These are phyloP conservation scores for Drosophila monieri DNA, from an alignment of 2,888 invertebrate genomes.

Conservation along the genomic window DNA sequence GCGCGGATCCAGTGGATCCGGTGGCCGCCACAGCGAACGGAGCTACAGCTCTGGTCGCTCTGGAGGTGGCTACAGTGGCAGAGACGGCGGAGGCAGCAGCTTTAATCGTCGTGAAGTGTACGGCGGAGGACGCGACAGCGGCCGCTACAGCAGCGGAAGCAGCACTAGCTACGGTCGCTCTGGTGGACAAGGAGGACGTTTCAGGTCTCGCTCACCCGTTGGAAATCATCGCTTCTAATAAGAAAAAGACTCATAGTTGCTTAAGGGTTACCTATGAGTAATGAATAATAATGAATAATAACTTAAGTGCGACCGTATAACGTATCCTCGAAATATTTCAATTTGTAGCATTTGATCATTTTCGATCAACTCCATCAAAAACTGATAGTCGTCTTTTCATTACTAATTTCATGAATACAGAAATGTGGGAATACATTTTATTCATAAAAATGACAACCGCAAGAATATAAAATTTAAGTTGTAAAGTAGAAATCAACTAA, in stretches of 20 bases:
- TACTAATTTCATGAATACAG: conserved; percentile 36
- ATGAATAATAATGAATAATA: conserved; percentile 38
- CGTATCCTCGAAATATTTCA: conserved; percentile 38
- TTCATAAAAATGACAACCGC: conserved; percentile 40
- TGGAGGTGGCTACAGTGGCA: conserved; percentile 62
- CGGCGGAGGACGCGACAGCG: conserved; percentile 72
- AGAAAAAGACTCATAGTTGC: conserved; percentile 35
- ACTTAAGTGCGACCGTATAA: conserved; percentile 38
- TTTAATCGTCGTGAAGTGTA: conserved; percentile 79
- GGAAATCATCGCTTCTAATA: conserved; percentile 76
- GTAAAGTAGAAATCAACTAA: conserved; percentile 42
- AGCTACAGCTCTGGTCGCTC: conserved; percentile 83
- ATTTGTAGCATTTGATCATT: conserved; percentile 38
- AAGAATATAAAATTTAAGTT: conserved; percentile 44
- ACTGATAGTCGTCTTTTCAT: conserved; percentile 39
- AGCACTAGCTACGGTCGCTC: conserved; percentile 84
- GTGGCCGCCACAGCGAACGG: conserved; percentile 71
- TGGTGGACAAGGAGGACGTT: conserved; percentile 83
- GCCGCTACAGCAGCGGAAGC: conserved; percentile 82
- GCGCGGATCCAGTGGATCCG: conserved; percentile 83
- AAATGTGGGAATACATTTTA: conserved; percentile 12
- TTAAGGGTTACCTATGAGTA: conserved; percentile 34
- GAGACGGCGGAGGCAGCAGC: conserved; percentile 81
- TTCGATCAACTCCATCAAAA: conserved; percentile 36
- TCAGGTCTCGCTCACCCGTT: conserved; percentile 83